Evolutionary conservation across 2,888 invertebrate species (phyloP).

Genomic region (Nowickia ferox): DNA sequence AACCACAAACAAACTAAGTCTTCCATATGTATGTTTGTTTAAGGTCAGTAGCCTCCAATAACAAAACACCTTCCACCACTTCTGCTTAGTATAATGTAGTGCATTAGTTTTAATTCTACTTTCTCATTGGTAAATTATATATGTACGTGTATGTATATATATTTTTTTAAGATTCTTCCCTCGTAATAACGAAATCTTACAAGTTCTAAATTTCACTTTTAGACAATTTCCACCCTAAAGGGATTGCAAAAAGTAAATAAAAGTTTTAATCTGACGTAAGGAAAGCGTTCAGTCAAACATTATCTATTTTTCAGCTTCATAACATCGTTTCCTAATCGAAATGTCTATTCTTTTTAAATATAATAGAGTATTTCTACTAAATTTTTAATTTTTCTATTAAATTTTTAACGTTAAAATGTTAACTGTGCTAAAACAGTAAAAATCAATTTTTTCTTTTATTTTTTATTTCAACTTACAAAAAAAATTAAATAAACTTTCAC

Average conservation of each 20-base stretch:
- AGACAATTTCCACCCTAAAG: constrained; percentile 14
- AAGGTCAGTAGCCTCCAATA: constrained; percentile 37
- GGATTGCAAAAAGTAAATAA: background rate
- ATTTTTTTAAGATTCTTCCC: background rate
- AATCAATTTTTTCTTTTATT: too few relatives aligned
- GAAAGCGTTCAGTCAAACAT: background rate
- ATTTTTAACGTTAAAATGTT: too few relatives aligned
- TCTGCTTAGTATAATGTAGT: background rate
- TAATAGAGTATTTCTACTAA: too few relatives aligned
- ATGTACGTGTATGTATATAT: too few relatives aligned
- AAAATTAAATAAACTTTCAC: too few relatives aligned
- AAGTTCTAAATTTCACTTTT: constrained; percentile 35
- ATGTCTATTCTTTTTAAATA: too few relatives aligned
- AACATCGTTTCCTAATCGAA: too few relatives aligned
- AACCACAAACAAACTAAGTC: constrained; percentile 2
- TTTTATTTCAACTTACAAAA: too few relatives aligned
- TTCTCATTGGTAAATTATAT: background rate
- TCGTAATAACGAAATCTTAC: constrained; percentile 49
- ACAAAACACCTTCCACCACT: constrained; percentile 22
- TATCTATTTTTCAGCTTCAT: too few relatives aligned
- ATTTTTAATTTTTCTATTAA: too few relatives aligned
- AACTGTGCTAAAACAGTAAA: too few relatives aligned
- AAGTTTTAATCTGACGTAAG: background rate
- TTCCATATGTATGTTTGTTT: background rate
- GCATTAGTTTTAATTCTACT: constrained; percentile 15